These are phyloP conservation scores for Varecia variegata DNA, from an alignment of 2,797 vertebrate genomes.

Conservation along the genomic window DNA sequence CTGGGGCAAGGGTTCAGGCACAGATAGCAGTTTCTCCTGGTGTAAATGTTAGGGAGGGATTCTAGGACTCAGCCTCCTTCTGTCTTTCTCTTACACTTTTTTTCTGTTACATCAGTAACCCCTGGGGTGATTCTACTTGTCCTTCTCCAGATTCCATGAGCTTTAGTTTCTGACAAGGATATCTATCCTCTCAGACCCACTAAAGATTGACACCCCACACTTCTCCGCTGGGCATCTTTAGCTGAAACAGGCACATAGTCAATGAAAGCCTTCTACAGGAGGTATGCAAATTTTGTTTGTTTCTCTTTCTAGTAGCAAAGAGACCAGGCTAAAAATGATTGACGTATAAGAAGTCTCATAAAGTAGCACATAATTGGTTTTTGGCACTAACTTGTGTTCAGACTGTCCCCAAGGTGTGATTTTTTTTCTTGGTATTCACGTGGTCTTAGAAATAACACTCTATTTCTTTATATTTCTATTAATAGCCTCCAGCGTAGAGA, in stretches of 20 bases:
- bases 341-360: neutral
- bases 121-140: neutral
- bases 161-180: neutral
- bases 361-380: neutral
- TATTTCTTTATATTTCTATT: neutral
- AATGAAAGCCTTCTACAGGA: neutral
- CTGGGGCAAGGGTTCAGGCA: neutral
- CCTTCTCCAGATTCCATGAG: neutral
- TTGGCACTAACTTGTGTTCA: neutral
- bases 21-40: neutral
- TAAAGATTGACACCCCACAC: neutral
- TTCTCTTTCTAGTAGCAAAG: neutral
- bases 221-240: neutral
- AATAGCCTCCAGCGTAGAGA: neutral
- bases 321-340: neutral
- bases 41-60: neutral
- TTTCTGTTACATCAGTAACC: neutral
- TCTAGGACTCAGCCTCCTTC: neutral
- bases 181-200: neutral
- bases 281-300: neutral
- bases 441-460: constrained; percentile 10
- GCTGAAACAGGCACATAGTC: neutral
- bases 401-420: neutral
- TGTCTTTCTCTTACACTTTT: neutral
- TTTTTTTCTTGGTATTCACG: constrained; percentile 17